Percentiles rank a stretch among this genome's conserved stretches.
Conservation (phyloP, 2,797 vertebrate species). For the Karalla daura region DNA sequence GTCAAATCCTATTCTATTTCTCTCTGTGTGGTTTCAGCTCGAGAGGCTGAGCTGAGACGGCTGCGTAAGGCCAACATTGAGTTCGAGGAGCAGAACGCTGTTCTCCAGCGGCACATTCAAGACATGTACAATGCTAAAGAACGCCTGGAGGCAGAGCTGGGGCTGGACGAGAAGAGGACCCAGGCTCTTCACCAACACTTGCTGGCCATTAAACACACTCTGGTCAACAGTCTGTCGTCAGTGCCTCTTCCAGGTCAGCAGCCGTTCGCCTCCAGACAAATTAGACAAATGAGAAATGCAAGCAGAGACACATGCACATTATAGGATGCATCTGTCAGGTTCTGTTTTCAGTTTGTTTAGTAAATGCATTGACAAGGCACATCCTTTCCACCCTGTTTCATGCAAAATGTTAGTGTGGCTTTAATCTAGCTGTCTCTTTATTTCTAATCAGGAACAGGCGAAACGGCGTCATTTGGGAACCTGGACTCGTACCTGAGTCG, state of each 20-base stretch:
- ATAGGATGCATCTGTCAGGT: background rate
- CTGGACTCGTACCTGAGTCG: slow-evolving; percentile 96
- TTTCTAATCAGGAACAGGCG: slow-evolving; percentile 87
- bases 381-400: background rate
- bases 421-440: background rate
- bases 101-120: slow-evolving; percentile 95
- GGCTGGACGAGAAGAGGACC: slow-evolving; percentile 92
- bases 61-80: slow-evolving; percentile 96
- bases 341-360: background rate
- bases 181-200: slow-evolving; percentile 94
- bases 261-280: background rate
- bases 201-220: slow-evolving; percentile 91
- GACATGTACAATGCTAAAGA: slow-evolving; percentile 97
- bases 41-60: slow-evolving; percentile 94
- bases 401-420: background rate
- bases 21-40: slow-evolving; percentile 79
- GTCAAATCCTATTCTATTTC: background rate
- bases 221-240: slow-evolving; percentile 91
- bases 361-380: background rate
- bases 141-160: slow-evolving; percentile 94
- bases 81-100: slow-evolving; percentile 96
- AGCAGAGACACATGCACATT: background rate
- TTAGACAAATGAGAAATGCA: background rate
- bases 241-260: slow-evolving; percentile 91
- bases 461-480: slow-evolving; percentile 92